phyloP scores from a whole-genome alignment of 1,140 invertebrate species.

The Pseudachorutes palmiensis region DNA sequence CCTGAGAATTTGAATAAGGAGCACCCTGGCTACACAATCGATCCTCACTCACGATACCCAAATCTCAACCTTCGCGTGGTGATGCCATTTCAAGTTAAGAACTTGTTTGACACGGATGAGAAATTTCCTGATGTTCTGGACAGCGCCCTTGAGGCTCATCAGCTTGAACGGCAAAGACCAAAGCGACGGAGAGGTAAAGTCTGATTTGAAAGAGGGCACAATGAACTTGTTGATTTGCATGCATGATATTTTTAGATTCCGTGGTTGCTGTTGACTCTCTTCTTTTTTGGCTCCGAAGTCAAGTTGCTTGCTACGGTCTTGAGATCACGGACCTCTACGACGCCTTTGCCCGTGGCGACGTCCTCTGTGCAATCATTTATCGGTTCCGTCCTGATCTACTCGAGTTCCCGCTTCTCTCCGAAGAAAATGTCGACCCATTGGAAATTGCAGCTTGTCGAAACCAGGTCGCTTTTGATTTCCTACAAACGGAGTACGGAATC shows the following conservation, averaged over 20 bases:
- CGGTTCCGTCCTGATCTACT: conserved; percentile 81
- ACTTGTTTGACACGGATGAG: conserved; percentile 42
- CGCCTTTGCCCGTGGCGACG: conserved; percentile 66
- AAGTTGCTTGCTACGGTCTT: conserved; percentile 57
- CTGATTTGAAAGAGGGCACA: too few relatives aligned
- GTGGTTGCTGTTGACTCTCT: conserved; percentile 64
- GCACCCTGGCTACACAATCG: conserved; percentile 75
- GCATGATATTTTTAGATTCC: conserved; percentile 46
- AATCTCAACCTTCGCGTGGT: conserved; percentile 52
- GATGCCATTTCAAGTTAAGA: conserved; percentile 54
- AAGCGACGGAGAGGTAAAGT: conserved; percentile 23
- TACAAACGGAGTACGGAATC: conserved; percentile 68
- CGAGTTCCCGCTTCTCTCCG: conserved; percentile 50
- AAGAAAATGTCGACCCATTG: conserved; percentile 52
- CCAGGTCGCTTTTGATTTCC: conserved; percentile 69
- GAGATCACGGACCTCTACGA: conserved; percentile 61
- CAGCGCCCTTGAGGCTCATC: conserved; percentile 41
- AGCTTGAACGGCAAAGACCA: conserved; percentile 32
- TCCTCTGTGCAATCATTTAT: conserved; percentile 72
- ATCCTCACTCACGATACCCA: conserved; percentile 67
- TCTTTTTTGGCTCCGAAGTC: conserved; percentile 65
- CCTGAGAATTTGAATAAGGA: conserved; percentile 90
- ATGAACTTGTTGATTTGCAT: background rate
- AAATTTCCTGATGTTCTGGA: conserved; percentile 38
- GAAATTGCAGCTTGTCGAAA: conserved; percentile 59